These are phyloP conservation scores for Enoplosus armatus DNA, from an alignment of 2,797 vertebrate species.

Conservation along the genomic window DNA sequence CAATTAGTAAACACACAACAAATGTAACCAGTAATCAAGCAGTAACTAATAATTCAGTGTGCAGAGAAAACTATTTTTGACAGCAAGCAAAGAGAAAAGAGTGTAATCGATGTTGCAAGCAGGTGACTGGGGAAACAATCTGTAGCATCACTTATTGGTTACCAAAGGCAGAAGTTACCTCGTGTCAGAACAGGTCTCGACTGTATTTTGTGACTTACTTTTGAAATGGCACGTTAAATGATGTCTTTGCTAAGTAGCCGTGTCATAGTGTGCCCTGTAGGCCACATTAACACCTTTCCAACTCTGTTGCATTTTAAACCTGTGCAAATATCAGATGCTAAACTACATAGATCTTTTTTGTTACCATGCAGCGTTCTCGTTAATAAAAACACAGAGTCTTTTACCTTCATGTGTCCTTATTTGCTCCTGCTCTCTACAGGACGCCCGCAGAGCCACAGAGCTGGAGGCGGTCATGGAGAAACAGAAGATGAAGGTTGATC, in stretches of 20 bases:
- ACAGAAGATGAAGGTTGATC: constrained; percentile 91
- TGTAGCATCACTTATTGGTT: neutral
- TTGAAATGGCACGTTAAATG: neutral
- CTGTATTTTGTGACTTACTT: neutral
- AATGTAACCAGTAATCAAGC: neutral
- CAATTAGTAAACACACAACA: neutral
- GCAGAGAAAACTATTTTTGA: neutral
- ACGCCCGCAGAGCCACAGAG: constrained; percentile 87
- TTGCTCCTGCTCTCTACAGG: constrained; percentile 73
- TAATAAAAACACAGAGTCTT: neutral
- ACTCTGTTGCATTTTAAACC: neutral
- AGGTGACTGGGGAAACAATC: neutral
- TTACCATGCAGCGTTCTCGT: neutral
- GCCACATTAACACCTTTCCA: neutral
- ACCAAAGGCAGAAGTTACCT: neutral
- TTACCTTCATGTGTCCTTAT: neutral
- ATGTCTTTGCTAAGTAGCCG: neutral
- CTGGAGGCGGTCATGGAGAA: constrained; percentile 91
- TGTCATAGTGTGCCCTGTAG: neutral
- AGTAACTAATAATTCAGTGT: neutral
- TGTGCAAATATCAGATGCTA: neutral
- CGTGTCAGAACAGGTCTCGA: neutral
- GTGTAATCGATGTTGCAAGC: neutral
- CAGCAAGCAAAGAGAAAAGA: neutral
- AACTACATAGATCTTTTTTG: neutral